Base-by-base conservation (phyloP, 2,113 vertebrate species). In the Misgurnus mizolepis region DNA sequence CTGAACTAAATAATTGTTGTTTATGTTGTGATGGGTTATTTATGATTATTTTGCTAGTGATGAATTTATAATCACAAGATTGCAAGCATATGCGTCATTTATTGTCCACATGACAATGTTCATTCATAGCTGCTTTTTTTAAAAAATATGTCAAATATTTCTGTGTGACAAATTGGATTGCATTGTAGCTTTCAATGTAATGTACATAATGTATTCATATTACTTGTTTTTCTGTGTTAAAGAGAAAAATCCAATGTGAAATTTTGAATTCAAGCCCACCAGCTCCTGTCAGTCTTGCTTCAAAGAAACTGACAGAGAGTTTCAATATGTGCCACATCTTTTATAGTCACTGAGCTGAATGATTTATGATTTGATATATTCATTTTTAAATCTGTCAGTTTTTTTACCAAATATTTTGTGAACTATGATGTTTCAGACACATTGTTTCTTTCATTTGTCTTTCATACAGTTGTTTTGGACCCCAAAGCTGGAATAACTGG, bases 311-410 rank as follows among this genome's bases (percentile, higher is more conserved):
- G 22, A 64, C 45, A 64, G 45, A 79, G 56, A n/a, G 50, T 72
- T 47, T 71, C 60, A 72, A 64, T n/a, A n/a, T 45, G 12, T 68
- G 50, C 65, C 65, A 71, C 45, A 27, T 68, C 67, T 71, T 41
- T 79, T 34, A 79, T 41, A 55, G 50, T 62, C 41, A 68, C 58
- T 53, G 56, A 71, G 78, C 45, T 64, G 58, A 50, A 79, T 71
- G 43, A 79, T 64, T 80, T 71, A 71, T 72, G 47, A 40, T 60
- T 79, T 79, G 55, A 64, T 55, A 53, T 64, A 53, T 39, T 45
- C 76, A 43, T 45, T 71, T 61, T 72, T 50, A 12, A 80, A 72
- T 60, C 45, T 58, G 47, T 41, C 34, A 12, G 58, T 71, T 49
- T 62, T 62, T 58, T 60, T 60, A 3, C 17, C 27, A 64, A 18